Evolutionary conservation across 1,140 invertebrate species (phyloP).

Genomic region (Forficula auricularia): DNA sequence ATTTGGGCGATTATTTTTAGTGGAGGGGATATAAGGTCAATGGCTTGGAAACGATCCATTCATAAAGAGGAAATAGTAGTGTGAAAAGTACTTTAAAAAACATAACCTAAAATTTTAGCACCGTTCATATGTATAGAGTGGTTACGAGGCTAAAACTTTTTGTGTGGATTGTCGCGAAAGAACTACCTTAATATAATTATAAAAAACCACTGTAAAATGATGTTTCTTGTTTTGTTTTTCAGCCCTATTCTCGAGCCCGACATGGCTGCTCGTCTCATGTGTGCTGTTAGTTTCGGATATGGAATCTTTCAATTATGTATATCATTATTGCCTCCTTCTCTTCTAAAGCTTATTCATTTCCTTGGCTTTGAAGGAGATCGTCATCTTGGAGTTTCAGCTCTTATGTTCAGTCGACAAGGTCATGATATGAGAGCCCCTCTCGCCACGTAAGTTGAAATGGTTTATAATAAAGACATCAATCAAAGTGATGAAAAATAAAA

Average conservation of each 20-base stretch:
- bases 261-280: constrained; percentile 40
- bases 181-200: too few species aligned
- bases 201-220: too few species aligned
- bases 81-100: too few species aligned
- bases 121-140: too few species aligned
- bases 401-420: constrained; percentile 44
- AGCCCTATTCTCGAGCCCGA: constrained; percentile 17
- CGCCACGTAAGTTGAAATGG: constrained; percentile 35
- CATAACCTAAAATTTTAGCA: too few species aligned
- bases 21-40: too few species aligned
- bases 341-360: constrained; percentile 46
- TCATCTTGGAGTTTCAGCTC: constrained; percentile 36
- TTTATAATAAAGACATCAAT: constrained; percentile 2
- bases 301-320: constrained; percentile 53
- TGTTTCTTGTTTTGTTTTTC: background rate
- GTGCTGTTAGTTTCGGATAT: constrained; percentile 53
- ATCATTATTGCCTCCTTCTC: constrained; percentile 46
- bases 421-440: constrained; percentile 54
- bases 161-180: too few species aligned
- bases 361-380: constrained; percentile 54
- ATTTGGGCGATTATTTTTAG: too few species aligned
- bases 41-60: too few species aligned
- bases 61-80: too few species aligned
- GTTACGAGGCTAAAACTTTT: too few species aligned
- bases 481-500: background rate